A percentile compares a stretch with the other conserved stretches of the same genome.
Evolutionary conservation across 2,113 vertebrate genomes (phyloP).

Genomic region (Tonatia bakeri): DNA sequence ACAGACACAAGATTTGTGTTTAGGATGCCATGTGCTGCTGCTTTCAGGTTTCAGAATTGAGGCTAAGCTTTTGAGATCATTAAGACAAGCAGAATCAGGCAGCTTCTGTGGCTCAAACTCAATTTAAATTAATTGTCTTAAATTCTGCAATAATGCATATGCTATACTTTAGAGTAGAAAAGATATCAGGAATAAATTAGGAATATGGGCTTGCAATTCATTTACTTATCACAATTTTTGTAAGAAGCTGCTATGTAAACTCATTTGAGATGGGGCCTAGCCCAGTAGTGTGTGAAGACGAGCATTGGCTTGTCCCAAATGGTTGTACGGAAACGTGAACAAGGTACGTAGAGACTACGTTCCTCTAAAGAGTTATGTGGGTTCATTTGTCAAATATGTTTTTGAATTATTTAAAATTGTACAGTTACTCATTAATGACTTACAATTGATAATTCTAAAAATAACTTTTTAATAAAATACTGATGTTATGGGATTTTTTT

Average conservation of each 20-base stretch:
- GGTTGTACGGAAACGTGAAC: neutral
- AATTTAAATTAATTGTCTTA: slow-evolving; percentile 21
- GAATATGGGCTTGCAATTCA: neutral
- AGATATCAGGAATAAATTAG: neutral
- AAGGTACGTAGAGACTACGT: neutral
- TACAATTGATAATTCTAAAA: neutral
- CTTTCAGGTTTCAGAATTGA: neutral
- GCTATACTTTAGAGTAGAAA: neutral
- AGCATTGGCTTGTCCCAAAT: neutral
- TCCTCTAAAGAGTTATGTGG: neutral
- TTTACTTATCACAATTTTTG: neutral
- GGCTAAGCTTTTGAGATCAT: neutral
- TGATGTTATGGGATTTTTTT: neutral
- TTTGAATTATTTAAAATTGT: slow-evolving; percentile 37
- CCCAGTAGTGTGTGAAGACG: neutral
- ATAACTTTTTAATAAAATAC: neutral
- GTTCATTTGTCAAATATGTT: neutral
- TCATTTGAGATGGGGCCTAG: neutral
- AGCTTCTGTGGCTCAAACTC: neutral
- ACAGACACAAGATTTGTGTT: neutral
- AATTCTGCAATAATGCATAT: neutral
- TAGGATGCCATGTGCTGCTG: neutral
- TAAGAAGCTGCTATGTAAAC: neutral
- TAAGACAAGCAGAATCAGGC: neutral
- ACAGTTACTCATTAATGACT: neutral